phyloP scores from a whole-genome alignment of 30 jellyfish, hydroid and myxozoan species.

The Aurelia sp. region DNA sequence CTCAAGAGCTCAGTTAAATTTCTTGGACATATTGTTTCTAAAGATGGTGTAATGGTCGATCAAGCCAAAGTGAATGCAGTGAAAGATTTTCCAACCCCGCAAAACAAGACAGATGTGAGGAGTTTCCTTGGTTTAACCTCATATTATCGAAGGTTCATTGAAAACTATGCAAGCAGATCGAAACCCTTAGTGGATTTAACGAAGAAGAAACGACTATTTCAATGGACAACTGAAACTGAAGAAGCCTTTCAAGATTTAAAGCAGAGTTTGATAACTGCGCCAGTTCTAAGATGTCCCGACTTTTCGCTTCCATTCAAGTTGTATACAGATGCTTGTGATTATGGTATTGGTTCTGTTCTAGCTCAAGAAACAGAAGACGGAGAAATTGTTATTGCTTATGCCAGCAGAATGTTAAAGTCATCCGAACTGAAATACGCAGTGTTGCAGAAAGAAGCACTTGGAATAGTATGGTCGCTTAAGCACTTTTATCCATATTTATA shows the following conservation, averaged over 20 bases:
- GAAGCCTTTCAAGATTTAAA: conserved; percentile 17
- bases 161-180: conserved; percentile 43
- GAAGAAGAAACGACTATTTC: conserved; percentile 8
- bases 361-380: conserved; percentile 61
- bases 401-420: conserved; percentile 45
- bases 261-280: conserved; percentile 34
- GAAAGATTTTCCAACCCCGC: conserved; percentile 33
- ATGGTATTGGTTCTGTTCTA: conserved; percentile 68
- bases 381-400: conserved; percentile 57
- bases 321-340: conserved; percentile 60
- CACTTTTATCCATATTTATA: conserved; percentile 64
- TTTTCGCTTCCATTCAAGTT: conserved; percentile 36
- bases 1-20: conserved; percentile 28
- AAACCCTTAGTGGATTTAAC: conserved; percentile 44
- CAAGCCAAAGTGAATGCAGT: conserved; percentile 38
- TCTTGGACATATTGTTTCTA: conserved; percentile 63
- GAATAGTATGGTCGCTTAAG: conserved; percentile 61
- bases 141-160: conserved; percentile 56
- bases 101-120: conserved; percentile 34
- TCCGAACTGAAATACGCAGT: conserved; percentile 53
- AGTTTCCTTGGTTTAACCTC: conserved; percentile 53
- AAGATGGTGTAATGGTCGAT: conserved; percentile 45
- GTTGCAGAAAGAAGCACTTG: conserved; percentile 56
- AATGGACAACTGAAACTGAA: conserved; percentile 7
- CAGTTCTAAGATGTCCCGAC: conserved; percentile 56